These are phyloP conservation scores for Pasiphila rectangulata DNA, from an alignment of 2,888 invertebrate species.

Conservation along the genomic window DNA sequence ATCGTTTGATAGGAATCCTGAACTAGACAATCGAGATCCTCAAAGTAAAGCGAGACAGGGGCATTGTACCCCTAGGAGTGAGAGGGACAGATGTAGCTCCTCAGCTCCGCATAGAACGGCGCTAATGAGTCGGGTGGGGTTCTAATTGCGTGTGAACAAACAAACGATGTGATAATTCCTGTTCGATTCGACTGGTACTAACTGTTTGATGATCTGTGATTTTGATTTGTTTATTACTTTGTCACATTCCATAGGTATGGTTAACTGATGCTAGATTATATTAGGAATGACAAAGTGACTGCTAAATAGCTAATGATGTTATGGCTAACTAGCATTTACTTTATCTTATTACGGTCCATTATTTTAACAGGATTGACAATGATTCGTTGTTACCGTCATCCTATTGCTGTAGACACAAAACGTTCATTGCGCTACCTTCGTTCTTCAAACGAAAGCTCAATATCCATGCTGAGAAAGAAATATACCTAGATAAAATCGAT, in stretches of 20 bases:
- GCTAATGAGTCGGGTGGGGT: conserved; percentile 73
- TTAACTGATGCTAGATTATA: no score
- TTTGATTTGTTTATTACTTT: conserved; percentile 6
- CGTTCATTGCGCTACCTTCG: no score
- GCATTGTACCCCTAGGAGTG: conserved; percentile 36
- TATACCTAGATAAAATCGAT: no score
- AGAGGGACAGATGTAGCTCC: conserved; percentile 43
- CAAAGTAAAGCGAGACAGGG: conserved; percentile 53
- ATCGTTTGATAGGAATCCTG: conserved; percentile 63
- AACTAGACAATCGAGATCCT: conserved; percentile 62
- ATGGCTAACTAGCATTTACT: no score
- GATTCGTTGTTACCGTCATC: no score
- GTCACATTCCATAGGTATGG: conserved; percentile 2
- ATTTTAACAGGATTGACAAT: no score
- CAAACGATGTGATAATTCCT: conserved; percentile 70
- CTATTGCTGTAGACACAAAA: no score
- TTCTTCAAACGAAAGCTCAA: no score
- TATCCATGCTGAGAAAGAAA: no score
- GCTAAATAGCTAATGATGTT: no score
- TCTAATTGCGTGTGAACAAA: conserved; percentile 77
- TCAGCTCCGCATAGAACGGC: conserved; percentile 45
- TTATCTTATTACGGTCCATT: no score
- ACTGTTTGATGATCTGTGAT: conserved; percentile 24
- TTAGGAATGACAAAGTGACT: no score
- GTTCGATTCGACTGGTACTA: conserved; percentile 40